Conservation (phyloP, 2,888 invertebrate genomes). For the Erpobdella octoculata region DNA sequence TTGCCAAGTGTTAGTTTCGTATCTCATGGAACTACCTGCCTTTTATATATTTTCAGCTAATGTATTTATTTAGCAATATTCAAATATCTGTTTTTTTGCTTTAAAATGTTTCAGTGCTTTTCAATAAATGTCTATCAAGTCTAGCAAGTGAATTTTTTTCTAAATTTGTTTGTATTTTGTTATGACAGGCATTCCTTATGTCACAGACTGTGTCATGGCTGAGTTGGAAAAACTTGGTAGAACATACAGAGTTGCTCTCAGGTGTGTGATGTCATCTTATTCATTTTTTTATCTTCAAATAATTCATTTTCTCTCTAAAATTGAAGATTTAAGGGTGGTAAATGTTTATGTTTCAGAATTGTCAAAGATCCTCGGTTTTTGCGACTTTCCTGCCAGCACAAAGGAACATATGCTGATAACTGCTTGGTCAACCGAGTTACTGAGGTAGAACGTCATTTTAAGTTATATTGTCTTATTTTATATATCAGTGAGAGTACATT, state of each 20-base stretch:
- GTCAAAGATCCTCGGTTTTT: slow-evolving; percentile 90
- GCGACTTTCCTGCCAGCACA: slow-evolving; percentile 82
- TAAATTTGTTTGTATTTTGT: slow-evolving; percentile 18
- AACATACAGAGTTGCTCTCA: slow-evolving; percentile 85
- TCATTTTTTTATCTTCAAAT: background rate
- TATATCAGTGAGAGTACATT: too few relatives aligned
- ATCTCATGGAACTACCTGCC: too few relatives aligned
- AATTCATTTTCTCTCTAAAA: background rate
- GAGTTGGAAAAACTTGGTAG: slow-evolving; percentile 93
- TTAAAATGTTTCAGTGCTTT: background rate
- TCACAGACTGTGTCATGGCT: slow-evolving; percentile 93
- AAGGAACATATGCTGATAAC: slow-evolving; percentile 97
- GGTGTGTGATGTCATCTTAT: slow-evolving; percentile 49
- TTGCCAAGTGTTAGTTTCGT: slow-evolving; percentile 74
- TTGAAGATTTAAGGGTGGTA: background rate
- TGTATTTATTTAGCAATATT: background rate
- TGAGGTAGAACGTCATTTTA: slow-evolving; percentile 57
- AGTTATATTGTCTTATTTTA: background rate
- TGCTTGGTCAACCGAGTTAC: slow-evolving; percentile 89
- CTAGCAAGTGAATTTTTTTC: too few relatives aligned
- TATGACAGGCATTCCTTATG: slow-evolving; percentile 76
- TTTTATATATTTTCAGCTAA: background rate
- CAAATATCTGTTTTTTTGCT: too few relatives aligned
- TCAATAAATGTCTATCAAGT: background rate
- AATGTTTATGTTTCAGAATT: slow-evolving; percentile 56